These are phyloP conservation scores for Spea hammondii DNA, from an alignment of 2,797 vertebrate genomes.

Conservation along the genomic window DNA sequence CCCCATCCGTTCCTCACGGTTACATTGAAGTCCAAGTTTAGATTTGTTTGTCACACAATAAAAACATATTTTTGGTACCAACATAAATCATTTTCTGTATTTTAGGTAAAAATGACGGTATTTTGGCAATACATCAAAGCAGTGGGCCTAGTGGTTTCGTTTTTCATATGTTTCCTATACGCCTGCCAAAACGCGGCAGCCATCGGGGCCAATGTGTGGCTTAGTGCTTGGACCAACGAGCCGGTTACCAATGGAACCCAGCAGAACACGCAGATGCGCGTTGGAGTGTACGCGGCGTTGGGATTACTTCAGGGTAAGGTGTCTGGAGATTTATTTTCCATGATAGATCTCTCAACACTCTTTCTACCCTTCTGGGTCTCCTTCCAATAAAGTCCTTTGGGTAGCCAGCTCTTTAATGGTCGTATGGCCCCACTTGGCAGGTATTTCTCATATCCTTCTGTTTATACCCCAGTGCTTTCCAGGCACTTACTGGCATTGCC, in stretches of 20 bases:
- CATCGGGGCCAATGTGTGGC: slow-evolving; percentile 90
- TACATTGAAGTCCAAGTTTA: no score
- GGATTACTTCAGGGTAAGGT: slow-evolving; percentile 86
- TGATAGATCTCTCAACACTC: no score
- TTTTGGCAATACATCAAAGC: slow-evolving; percentile 88
- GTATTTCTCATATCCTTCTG: no score
- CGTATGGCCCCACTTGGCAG: no score
- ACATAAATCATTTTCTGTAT: slow-evolving; percentile 8
- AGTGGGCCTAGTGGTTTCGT: slow-evolving; percentile 70
- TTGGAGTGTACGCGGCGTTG: slow-evolving; percentile 87
- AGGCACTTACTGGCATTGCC: no score
- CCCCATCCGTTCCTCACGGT: no score
- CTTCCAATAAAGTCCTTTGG: no score
- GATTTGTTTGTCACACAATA: no score
- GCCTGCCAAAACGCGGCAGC: slow-evolving; percentile 83
- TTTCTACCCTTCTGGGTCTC: no score
- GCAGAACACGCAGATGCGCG: slow-evolving; percentile 68
- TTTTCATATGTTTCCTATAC: slow-evolving; percentile 83
- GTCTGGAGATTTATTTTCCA: not conserved
- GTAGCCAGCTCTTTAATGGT: no score
- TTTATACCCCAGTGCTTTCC: no score
- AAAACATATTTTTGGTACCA: no score
- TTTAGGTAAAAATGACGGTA: slow-evolving; percentile 85
- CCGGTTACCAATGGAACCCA: slow-evolving; percentile 62
- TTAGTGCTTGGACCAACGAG: slow-evolving; percentile 90